Evolutionary conservation across 2,888 invertebrate genomes (phyloP), one percentile per base, ranked within the genome.

Genomic region (Polyommatus icarus): DNA sequence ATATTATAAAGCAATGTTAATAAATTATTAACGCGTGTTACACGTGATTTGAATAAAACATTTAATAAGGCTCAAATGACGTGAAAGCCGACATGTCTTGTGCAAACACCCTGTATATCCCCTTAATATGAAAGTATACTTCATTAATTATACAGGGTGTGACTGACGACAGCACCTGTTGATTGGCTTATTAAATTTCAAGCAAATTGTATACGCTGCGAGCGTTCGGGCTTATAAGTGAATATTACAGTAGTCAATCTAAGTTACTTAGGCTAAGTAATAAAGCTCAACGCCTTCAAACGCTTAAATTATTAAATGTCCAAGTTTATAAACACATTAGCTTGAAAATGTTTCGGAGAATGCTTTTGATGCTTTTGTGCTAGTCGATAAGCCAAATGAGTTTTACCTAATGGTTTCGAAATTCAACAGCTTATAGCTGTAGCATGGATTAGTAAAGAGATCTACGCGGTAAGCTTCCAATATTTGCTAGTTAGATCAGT

Each of bases 141-240:
- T 18, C 71, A 71, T 72, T 72, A 72, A 72, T 72, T 72, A 72
- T 72, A 40, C 72, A 72, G 40, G 36, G 40, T 40, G 72, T 40
- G 72, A 40, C 72, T 72, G 40, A 40, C 72, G 72, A 40, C 72
- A 72, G 72, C 72, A 72, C 72, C 72, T 72, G 72, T 72, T 72
- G 40, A 72, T 72, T 72, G 40, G 40, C 72, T 72, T 72, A 72
- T 72, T 72, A 72, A 72, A 72, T 72, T 72, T 40, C 7, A 10
- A 72, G 36, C 72, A 72, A 40, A 36, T 40, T 72, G 72, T 40
- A 40, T 72, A 40, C 71, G 71, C 71, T 71, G 24, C 40, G 40
- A 40, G 40, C 40, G 36, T n/a, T 72, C 36, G 20, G 40, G 72
- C 40, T 72, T 40, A 40, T 72, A 72, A 72, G 72, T 72, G 72